These are phyloP conservation scores for Amblyjoppa proteus DNA, from an alignment of 2,888 invertebrate species.

Conservation along the genomic window DNA sequence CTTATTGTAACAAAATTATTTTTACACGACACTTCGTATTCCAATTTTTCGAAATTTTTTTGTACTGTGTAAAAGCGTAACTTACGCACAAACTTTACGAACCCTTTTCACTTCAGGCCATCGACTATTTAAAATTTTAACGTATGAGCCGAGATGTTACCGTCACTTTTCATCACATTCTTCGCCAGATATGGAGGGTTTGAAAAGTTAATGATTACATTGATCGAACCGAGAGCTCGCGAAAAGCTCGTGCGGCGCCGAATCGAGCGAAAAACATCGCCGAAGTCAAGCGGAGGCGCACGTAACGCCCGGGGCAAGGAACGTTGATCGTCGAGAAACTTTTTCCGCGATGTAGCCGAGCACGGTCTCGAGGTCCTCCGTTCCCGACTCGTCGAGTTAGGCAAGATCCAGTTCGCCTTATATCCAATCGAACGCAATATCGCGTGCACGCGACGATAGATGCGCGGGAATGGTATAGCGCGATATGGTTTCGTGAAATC, in stretches of 20 bases:
- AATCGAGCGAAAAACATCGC: slow-evolving; percentile 33
- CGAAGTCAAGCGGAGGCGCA: slow-evolving; percentile 13
- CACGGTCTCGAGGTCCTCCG: not conserved
- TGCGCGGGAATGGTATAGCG: not conserved
- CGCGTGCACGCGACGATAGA: slow-evolving; percentile 15
- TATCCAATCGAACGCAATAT: slow-evolving; percentile 51
- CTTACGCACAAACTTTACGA: too few relatives aligned
- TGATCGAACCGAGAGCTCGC: not conserved
- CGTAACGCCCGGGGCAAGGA: slow-evolving; percentile 22
- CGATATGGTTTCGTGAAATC: slow-evolving; percentile 19
- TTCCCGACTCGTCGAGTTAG: slow-evolving; percentile 3
- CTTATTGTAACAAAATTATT: too few relatives aligned
- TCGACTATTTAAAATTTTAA: too few relatives aligned
- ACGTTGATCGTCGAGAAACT: slow-evolving; percentile 32
- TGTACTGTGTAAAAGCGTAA: too few relatives aligned
- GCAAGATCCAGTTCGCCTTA: slow-evolving; percentile 30
- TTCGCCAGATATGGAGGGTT: too few relatives aligned
- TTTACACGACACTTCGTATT: too few relatives aligned
- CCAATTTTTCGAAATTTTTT: too few relatives aligned
- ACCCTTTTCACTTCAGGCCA: too few relatives aligned
- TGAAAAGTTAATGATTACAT: not conserved
- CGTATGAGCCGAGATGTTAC: not conserved
- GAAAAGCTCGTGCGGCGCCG: slow-evolving; percentile 1
- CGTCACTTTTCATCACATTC: too few relatives aligned
- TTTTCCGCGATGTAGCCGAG: slow-evolving; percentile 30